Evolutionary conservation across 2,797 vertebrate species (phyloP).

Genomic region (Poecilia picta): DNA sequence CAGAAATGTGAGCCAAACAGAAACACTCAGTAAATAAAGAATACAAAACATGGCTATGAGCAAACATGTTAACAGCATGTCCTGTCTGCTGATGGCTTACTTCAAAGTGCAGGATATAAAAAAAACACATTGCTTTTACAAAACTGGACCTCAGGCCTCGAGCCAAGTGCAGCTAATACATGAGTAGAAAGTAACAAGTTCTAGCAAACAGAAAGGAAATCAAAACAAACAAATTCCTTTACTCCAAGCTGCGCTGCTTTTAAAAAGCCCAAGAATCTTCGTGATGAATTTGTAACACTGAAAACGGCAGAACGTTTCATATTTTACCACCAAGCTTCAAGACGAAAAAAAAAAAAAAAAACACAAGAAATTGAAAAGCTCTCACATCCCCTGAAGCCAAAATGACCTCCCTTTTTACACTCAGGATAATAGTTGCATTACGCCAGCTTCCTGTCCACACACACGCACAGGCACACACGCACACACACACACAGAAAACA

Average conservation of each 20-base stretch:
- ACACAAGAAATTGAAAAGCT: not conserved
- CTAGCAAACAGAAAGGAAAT: not conserved
- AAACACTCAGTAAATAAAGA: not conserved
- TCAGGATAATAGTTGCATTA: not conserved
- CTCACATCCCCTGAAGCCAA: not conserved
- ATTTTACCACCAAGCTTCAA: not conserved
- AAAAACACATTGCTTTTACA: not conserved
- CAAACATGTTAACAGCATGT: not conserved
- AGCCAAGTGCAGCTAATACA: not conserved
- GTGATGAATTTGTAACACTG: not conserved
- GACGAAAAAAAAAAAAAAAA: not conserved
- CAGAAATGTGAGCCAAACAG: not conserved
- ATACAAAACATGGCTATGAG: not conserved
- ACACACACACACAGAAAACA: not conserved
- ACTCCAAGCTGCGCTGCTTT: not conserved
- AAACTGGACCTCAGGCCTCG: not conserved
- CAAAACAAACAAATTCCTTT: not conserved
- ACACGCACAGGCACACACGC: too few relatives aligned
- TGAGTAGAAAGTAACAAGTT: not conserved
- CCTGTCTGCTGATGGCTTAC: not conserved
- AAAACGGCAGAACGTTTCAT: not conserved
- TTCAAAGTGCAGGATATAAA: conserved; percentile 1
- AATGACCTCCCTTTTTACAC: not conserved
- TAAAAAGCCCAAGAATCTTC: not conserved
- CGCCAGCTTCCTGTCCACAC: not conserved